Evolutionary conservation across 1,140 invertebrate genomes (phyloP), one percentile per base, ranked within the genome.

Genomic region (Eriosoma lanigerum): DNA sequence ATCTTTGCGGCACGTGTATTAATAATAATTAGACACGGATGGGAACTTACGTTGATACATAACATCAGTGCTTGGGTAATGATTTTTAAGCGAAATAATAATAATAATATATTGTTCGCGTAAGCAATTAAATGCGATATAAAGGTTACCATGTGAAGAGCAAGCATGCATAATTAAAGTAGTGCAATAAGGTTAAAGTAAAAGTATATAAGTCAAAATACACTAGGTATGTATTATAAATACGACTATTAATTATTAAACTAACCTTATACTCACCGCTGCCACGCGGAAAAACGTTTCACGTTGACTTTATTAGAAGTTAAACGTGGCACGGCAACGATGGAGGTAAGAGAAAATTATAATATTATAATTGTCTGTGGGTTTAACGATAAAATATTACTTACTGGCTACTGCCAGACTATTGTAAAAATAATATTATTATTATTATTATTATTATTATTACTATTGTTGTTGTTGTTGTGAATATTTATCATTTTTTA

Each of bases 231-330:
- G 44, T 66, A 66, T 66, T 44, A 66, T 66, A 66, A 21, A 66
- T 66, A 66, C 32, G 62, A 38, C 62, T 12, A 66, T 66, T 44
- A 66, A 66, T 66, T 66, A 66, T 66, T 66, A n/a, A 66, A 46
- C 38, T 48, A 15, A 66, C 62, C 62, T 66, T 66, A n/a, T 44
- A 46, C 38, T 48, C 6, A 66, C 62, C 62, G 32, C 46, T 15
- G 46, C 9, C 13, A 4, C 62, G 32, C 12, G 62, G 15, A n/a
- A 26, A 2, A 21, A 66, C 10, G 62, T 66, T 44, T 66, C 38
- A 44, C 38, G 32, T 66, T 44, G 62, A 66, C 62, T 66, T 66
- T 66, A 44, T 66, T 44, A 44, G 19, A 21, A 44, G 32, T 66
- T 66, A 66, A 66, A 66, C 17, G 32, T 9, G 12, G 8, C 29